phyloP scores from a whole-genome alignment of 2,888 invertebrate species.

The Philonicus albiceps region DNA sequence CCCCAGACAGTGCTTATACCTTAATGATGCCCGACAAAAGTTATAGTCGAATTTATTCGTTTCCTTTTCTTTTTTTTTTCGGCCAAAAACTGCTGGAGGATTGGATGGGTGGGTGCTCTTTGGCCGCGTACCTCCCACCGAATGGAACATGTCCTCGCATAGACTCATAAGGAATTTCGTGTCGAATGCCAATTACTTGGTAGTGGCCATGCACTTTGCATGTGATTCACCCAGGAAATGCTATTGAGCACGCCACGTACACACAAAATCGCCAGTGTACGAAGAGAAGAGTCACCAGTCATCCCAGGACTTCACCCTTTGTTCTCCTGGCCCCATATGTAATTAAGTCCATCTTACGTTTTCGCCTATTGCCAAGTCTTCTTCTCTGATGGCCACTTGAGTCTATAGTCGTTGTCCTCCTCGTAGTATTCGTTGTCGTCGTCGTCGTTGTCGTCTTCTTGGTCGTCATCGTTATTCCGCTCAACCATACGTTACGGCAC shows the following conservation, averaged over 20 bases:
- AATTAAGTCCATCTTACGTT: constrained; percentile 48
- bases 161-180: constrained; percentile 31
- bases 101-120: not conserved
- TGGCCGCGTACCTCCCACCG: not conserved
- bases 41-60: constrained; percentile 23
- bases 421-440: constrained; percentile 38
- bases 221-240: constrained; percentile 44
- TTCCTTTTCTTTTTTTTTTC: not conserved
- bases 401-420: constrained; percentile 45
- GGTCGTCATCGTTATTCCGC: constrained; percentile 39
- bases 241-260: constrained; percentile 40
- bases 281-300: not conserved
- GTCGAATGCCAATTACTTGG: constrained; percentile 34
- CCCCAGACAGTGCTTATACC: not conserved
- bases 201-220: constrained; percentile 43
- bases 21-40: not conserved
- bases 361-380: constrained; percentile 45
- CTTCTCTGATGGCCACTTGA: constrained; percentile 43
- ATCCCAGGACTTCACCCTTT: constrained; percentile 17
- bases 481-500: constrained; percentile 36
- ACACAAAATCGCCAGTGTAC: constrained; percentile 30
- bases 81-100: not conserved
- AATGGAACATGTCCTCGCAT: not conserved
- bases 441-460: constrained; percentile 42
- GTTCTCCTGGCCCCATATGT: constrained; percentile 43